phyloP scores from a whole-genome alignment of 2,888 invertebrate genomes.

The Polydesmus complanatus region DNA sequence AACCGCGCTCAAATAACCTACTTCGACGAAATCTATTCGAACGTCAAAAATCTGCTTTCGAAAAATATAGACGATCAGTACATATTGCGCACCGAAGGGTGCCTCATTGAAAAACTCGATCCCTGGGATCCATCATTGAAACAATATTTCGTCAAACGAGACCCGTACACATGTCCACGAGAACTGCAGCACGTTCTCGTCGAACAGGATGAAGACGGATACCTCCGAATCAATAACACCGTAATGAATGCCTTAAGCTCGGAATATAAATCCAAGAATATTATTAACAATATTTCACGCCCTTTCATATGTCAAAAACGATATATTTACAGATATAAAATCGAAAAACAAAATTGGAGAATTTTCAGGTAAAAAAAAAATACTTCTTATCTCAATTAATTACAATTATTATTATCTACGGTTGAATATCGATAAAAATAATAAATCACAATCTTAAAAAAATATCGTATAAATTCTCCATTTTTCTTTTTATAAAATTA shows the following conservation, averaged over 20 bases:
- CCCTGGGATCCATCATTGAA: neutral
- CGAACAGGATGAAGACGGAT: too few species aligned
- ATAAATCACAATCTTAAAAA: neutral
- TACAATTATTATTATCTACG: too few species aligned
- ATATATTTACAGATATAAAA: neutral
- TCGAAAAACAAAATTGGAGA: conserved; percentile 1
- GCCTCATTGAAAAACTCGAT: neutral
- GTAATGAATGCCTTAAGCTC: neutral
- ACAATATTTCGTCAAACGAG: too few species aligned
- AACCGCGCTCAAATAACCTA: too few species aligned
- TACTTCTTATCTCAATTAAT: too few species aligned
- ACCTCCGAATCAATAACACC: too few species aligned
- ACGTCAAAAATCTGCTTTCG: too few species aligned
- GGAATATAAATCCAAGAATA: neutral
- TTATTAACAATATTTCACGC: neutral
- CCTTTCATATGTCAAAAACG: neutral
- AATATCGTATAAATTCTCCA: neutral
- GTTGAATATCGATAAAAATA: neutral
- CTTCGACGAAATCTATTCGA: too few species aligned
- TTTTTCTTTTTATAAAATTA: neutral
- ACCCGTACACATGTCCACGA: neutral
- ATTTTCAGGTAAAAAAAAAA: neutral
- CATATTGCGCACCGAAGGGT: neutral
- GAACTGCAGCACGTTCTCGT: neutral
- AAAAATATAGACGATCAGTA: too few species aligned